Percentiles rank a stretch among this genome's conserved stretches.
Conservation (phyloP, 2,888 invertebrate species). For the Callinectes sapidus region DNA sequence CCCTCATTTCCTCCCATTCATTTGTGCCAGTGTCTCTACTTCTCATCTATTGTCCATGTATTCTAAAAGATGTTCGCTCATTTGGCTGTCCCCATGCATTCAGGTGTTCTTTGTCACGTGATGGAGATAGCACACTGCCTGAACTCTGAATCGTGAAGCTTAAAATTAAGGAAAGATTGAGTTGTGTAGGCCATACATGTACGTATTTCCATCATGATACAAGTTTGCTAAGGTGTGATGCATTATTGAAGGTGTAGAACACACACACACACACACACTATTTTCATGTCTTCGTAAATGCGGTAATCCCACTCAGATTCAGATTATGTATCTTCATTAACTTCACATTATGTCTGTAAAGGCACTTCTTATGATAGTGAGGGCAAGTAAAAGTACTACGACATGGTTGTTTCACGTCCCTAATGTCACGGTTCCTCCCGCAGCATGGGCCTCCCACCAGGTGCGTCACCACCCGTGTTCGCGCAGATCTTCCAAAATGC, state of each 20-base stretch:
- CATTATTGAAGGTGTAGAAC: too few species aligned
- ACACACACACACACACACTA: too few species aligned
- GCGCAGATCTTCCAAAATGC: conserved; percentile 97
- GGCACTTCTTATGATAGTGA: not conserved
- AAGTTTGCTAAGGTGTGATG: too few species aligned
- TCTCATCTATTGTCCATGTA: not conserved
- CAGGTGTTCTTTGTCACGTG: not conserved
- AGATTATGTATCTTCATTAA: too few species aligned
- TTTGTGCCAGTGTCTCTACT: not conserved
- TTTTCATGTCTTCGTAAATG: too few species aligned
- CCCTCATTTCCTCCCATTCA: not conserved
- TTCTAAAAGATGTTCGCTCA: not conserved
- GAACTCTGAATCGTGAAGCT: not conserved
- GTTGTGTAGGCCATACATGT: too few species aligned
- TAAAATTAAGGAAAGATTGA: not conserved
- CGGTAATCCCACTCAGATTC: not conserved
- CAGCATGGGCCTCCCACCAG: conserved; percentile 73
- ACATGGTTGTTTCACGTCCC: not conserved
- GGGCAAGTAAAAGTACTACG: not conserved
- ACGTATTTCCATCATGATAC: too few species aligned
- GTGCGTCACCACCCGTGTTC: conserved; percentile 92
- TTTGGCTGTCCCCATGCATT: not conserved
- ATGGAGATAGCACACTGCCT: not conserved
- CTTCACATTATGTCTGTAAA: too few species aligned
- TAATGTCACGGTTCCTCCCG: not conserved